These are phyloP conservation scores for Macquaria australasica DNA, from an alignment of 2,113 vertebrate genomes.

Conservation along the genomic window DNA sequence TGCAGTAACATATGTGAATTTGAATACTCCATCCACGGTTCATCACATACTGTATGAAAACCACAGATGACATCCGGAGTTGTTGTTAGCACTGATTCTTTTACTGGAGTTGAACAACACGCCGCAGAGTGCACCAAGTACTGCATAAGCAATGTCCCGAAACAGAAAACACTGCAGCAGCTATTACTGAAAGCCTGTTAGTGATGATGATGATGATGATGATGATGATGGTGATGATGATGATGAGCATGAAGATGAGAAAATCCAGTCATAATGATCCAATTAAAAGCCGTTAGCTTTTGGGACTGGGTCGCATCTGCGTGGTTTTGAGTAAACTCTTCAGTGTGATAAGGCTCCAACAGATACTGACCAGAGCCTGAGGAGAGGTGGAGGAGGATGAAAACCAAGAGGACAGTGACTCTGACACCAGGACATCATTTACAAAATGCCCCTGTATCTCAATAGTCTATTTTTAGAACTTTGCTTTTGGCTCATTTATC, in stretches of 20 bases:
- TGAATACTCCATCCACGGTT: neutral
- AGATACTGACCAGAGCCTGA: conserved; percentile 62
- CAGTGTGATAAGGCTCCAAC: conserved; percentile 53
- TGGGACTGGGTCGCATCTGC: conserved; percentile 21
- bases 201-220: conserved; percentile 16
- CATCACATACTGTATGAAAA: neutral
- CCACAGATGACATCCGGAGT: fast-evolving
- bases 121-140: neutral
- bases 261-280: conserved; percentile 36
- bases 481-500: neutral
- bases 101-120: neutral
- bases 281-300: conserved; percentile 50
- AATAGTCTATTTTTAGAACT: conserved; percentile 44
- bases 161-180: neutral
- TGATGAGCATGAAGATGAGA: conserved; percentile 15
- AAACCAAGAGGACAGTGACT: conserved; percentile 75
- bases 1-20: conserved; percentile 17
- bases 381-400: conserved; percentile 43
- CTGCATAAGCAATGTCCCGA: neutral
- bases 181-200: neutral
- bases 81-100: neutral
- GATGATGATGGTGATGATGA: conserved; percentile 24
- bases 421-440: conserved; percentile 16
- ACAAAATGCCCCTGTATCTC: conserved; percentile 21
- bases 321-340: conserved; percentile 53